phyloP scores from a whole-genome alignment of 2,113 vertebrate species.

The Centrocercus urophasianus region DNA sequence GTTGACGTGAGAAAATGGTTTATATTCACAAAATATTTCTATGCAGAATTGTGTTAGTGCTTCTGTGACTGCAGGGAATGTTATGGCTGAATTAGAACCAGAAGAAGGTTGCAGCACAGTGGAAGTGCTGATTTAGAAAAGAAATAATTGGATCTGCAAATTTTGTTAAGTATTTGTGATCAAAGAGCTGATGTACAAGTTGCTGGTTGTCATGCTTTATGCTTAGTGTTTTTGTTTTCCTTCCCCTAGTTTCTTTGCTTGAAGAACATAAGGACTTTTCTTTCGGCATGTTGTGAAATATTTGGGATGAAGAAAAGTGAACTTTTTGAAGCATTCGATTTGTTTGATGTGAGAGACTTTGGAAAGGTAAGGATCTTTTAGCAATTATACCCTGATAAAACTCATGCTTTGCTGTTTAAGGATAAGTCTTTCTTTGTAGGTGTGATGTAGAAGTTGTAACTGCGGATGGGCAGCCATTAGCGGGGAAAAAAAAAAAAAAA shows the following conservation, averaged over 20 bases:
- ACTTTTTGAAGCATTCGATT: slow-evolving; percentile 97
- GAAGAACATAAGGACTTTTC: slow-evolving; percentile 98
- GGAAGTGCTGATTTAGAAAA: neutral
- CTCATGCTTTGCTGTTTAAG: neutral
- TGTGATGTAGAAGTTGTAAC: neutral
- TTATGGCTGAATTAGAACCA: neutral
- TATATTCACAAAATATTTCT: neutral
- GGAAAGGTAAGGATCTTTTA: slow-evolving; percentile 87
- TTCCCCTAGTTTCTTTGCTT: slow-evolving; percentile 91
- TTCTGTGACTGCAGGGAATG: neutral
- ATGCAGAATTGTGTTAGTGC: accelerated
- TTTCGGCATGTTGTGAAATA: slow-evolving; percentile 86
- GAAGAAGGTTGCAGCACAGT: neutral
- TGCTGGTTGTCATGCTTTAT: neutral
- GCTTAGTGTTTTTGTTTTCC: neutral
- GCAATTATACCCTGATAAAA: neutral
- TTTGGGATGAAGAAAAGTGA: slow-evolving; percentile 97
- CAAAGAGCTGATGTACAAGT: neutral
- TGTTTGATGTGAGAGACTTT: slow-evolving; percentile 97
- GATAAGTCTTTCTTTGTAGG: neutral
- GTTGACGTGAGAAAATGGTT: neutral
- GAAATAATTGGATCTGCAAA: accelerated
- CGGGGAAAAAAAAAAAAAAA: neutral
- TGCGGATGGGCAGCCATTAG: neutral
- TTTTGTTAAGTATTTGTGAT: neutral